Conservation (phyloP, 1,140 invertebrate species). For the Drosophila nikananu region DNA sequence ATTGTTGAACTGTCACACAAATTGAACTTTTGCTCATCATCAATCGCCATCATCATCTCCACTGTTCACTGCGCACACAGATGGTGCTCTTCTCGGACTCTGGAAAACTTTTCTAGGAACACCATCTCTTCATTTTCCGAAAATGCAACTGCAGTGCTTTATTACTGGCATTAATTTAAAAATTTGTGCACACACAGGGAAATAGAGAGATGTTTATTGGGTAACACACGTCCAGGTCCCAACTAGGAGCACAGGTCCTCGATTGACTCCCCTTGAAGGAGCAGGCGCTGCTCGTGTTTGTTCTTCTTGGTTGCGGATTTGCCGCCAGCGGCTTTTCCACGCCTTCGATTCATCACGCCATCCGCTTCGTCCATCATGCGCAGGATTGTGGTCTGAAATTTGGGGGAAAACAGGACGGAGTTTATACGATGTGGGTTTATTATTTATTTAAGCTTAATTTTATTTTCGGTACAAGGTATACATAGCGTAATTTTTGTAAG, state of each 20-base stretch:
- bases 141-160: slow-evolving; percentile 45
- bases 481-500: neutral
- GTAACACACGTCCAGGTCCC: neutral
- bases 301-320: slow-evolving; percentile 67
- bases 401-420: neutral
- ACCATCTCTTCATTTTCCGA: slow-evolving; percentile 9
- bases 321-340: slow-evolving; percentile 68
- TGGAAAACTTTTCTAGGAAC: neutral
- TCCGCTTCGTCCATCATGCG: slow-evolving; percentile 98
- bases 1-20: slow-evolving; percentile 39
- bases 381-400: slow-evolving; percentile 89
- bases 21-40: slow-evolving; percentile 31
- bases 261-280: slow-evolving; percentile 79
- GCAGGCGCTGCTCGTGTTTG: slow-evolving; percentile 69
- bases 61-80: slow-evolving; percentile 1
- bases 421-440: neutral
- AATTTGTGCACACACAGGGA: slow-evolving; percentile 44
- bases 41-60: slow-evolving; percentile 20
- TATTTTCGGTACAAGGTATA: neutral
- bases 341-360: slow-evolving; percentile 90
- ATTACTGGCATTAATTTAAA: slow-evolving; percentile 23
- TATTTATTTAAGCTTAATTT: slow-evolving; percentile 8
- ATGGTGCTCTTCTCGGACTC: slow-evolving; percentile 4
- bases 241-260: slow-evolving; percentile 76
- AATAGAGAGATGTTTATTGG: slow-evolving; percentile 15